Evolutionary conservation across 2,797 vertebrate species (phyloP).

Genomic region (Periparus ater): DNA sequence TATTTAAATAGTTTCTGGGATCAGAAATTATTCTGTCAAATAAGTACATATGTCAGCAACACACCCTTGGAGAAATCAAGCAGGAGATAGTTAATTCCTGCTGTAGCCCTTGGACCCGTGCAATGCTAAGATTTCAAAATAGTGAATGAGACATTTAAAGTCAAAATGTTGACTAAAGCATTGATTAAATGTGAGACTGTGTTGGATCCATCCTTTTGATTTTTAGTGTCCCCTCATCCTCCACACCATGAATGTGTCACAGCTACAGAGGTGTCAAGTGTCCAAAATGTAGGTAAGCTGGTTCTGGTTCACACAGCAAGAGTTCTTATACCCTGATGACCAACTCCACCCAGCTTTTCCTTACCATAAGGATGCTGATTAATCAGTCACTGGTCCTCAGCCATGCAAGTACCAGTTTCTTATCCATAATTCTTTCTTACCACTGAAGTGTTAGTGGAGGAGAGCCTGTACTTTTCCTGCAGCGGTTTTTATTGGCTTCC

Average conservation of each 20-base stretch:
- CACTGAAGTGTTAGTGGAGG: not conserved
- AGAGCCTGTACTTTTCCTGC: not conserved
- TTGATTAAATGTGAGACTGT: not conserved
- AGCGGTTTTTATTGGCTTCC: fast-evolving
- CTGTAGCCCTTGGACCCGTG: no score
- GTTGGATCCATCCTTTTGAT: not conserved
- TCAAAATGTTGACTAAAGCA: not conserved
- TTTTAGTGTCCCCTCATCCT: not conserved
- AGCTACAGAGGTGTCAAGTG: not conserved
- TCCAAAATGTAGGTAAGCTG: not conserved
- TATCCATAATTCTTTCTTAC: not conserved
- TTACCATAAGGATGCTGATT: not conserved
- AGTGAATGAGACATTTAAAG: not conserved
- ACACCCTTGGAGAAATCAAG: not conserved
- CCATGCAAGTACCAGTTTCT: not conserved
- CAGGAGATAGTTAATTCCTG: not conserved
- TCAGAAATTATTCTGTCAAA: not conserved
- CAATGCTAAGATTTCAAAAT: not conserved
- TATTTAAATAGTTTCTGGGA: not conserved
- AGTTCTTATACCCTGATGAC: not conserved
- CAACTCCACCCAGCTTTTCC: not conserved
- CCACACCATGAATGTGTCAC: not conserved
- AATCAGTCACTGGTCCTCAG: not conserved
- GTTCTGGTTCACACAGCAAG: not conserved
- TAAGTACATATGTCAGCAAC: not conserved